Evolutionary conservation across 2,797 vertebrate genomes (phyloP).

Genomic region (Darevskia nairensis): DNA sequence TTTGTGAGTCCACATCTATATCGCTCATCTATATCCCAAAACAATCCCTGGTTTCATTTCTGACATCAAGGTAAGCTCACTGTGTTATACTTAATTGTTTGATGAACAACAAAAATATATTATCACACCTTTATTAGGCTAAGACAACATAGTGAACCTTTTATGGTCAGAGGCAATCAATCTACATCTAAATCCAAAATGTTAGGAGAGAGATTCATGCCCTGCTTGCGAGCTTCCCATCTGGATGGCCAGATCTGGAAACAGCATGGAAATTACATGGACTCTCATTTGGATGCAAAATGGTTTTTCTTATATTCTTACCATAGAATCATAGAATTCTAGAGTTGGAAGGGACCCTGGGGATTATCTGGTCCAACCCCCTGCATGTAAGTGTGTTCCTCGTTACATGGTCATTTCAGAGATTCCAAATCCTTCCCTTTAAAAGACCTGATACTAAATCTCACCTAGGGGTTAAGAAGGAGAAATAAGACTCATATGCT

Average conservation of each 20-base stretch:
- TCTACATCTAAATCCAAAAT: neutral
- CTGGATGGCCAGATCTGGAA: neutral
- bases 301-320: no score
- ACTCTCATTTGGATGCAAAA: neutral
- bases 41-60: neutral
- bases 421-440: neutral
- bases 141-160: neutral
- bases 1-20: neutral
- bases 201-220: neutral
- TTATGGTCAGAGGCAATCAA: neutral
- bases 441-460: neutral
- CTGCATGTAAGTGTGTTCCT: no score
- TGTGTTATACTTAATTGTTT: neutral
- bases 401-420: no score
- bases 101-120: neutral
- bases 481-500: neutral
- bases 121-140: neutral
- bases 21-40: neutral
- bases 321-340: no score
- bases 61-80: neutral
- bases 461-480: neutral
- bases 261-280: neutral
- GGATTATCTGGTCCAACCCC: no score
- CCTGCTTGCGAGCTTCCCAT: neutral
- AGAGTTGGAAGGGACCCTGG: no score